phyloP scores from a whole-genome alignment of 2,888 invertebrate species.

The Volucella bombylans region DNA sequence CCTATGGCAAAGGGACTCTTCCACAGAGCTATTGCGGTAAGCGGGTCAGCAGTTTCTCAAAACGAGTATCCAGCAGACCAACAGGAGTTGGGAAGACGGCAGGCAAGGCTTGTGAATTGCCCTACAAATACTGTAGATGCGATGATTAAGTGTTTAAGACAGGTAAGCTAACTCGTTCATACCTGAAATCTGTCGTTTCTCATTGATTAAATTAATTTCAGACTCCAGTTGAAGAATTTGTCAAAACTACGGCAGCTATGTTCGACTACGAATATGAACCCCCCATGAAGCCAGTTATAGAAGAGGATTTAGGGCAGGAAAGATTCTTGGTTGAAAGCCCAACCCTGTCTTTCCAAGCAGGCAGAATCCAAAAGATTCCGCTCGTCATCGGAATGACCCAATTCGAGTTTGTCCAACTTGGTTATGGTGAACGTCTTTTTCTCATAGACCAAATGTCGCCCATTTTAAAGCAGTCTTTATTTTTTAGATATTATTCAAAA shows the following conservation, averaged over 20 bases:
- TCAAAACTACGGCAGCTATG: conserved; percentile 76
- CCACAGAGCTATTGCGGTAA: conserved; percentile 87
- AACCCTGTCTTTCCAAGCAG: conserved; percentile 83
- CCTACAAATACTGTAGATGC: conserved; percentile 81
- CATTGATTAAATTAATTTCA: background rate
- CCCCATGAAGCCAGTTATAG: conserved; percentile 84
- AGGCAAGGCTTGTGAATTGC: conserved; percentile 85
- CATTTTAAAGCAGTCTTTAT: too few species aligned
- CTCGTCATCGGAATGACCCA: conserved; percentile 86
- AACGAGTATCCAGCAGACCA: conserved; percentile 83
- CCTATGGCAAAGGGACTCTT: conserved; percentile 87
- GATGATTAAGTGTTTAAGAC: conserved; percentile 85
- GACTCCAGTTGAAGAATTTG: conserved; percentile 77
- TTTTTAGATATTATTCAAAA: conserved; percentile 84
- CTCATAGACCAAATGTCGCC: too few species aligned
- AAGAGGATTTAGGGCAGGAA: conserved; percentile 86
- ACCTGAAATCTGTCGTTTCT: too few species aligned
- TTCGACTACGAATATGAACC: conserved; percentile 79
- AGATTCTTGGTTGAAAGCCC: conserved; percentile 86
- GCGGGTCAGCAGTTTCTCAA: conserved; percentile 85
- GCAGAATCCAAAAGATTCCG: conserved; percentile 85
- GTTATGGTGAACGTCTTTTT: conserved; percentile 80
- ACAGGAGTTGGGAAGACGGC: conserved; percentile 84
- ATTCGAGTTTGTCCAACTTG: conserved; percentile 86
- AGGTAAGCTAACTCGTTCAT: conserved; percentile 77